These are phyloP conservation scores for Xestia c-nigrum DNA, from an alignment of 2,888 invertebrate genomes.

Conservation along the genomic window DNA sequence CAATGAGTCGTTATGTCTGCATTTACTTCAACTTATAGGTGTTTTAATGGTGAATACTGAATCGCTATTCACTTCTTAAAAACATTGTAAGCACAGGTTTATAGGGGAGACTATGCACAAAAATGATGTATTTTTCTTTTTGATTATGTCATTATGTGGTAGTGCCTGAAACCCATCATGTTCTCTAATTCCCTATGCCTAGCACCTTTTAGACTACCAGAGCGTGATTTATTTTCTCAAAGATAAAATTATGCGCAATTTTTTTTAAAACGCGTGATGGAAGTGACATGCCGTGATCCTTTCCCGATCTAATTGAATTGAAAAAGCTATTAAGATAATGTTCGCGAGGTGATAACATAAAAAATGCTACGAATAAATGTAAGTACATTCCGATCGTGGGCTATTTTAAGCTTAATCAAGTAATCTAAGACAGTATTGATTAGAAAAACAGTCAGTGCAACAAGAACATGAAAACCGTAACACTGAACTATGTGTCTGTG, in stretches of 20 bases:
- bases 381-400: too few relatives aligned
- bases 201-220: background rate
- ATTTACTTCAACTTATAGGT: background rate
- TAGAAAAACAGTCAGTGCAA: background rate
- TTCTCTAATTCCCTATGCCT: too few relatives aligned
- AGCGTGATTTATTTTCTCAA: too few relatives aligned
- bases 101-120: background rate
- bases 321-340: background rate
- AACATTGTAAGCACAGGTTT: background rate
- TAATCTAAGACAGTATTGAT: slow-evolving; percentile 6
- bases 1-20: background rate
- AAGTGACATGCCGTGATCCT: background rate
- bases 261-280: background rate
- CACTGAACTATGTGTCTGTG: background rate
- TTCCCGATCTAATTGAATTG: slow-evolving; percentile 1
- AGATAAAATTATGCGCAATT: background rate
- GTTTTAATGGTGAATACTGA: background rate
- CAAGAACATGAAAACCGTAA: background rate
- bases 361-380: background rate
- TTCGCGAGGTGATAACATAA: background rate
- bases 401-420: background rate
- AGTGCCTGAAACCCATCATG: background rate
- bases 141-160: background rate
- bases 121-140: background rate
- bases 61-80: background rate